Evolutionary conservation across 2,797 vertebrate genomes (phyloP).

Genomic region (Mus spretus): DNA sequence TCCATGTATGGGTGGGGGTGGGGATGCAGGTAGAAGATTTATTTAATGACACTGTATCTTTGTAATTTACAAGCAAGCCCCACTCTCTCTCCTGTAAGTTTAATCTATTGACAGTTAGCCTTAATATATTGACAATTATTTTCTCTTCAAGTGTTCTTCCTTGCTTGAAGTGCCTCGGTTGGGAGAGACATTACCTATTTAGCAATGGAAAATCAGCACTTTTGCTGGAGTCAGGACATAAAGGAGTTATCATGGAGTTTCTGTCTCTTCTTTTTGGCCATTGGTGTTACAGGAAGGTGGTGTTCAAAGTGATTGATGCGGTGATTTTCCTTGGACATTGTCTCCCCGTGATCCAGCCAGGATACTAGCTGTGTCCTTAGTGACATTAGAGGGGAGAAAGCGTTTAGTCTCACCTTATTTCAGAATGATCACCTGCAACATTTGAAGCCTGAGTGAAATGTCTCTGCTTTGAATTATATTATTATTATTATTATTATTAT

Average conservation of each 20-base stretch:
- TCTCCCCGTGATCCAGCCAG: constrained; percentile 17
- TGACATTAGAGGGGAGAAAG: neutral
- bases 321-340: constrained; percentile 18
- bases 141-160: neutral
- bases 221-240: neutral
- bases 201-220: neutral
- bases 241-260: constrained; percentile 7
- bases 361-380: neutral
- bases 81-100: neutral
- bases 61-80: neutral
- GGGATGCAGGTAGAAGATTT: neutral
- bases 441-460: neutral
- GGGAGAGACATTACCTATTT: neutral
- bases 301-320: neutral
- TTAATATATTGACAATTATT: constrained; percentile 39
- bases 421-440: constrained; percentile 11
- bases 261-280: neutral
- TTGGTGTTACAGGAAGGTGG: neutral
- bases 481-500: neutral
- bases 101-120: neutral
- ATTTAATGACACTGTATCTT: neutral
- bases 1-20: too few relatives aligned
- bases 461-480: constrained; percentile 16
- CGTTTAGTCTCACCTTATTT: neutral
- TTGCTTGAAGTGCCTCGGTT: neutral